Conservation (phyloP, 2,888 invertebrate genomes). For the Acanthococcus lagerstroemiae region DNA sequence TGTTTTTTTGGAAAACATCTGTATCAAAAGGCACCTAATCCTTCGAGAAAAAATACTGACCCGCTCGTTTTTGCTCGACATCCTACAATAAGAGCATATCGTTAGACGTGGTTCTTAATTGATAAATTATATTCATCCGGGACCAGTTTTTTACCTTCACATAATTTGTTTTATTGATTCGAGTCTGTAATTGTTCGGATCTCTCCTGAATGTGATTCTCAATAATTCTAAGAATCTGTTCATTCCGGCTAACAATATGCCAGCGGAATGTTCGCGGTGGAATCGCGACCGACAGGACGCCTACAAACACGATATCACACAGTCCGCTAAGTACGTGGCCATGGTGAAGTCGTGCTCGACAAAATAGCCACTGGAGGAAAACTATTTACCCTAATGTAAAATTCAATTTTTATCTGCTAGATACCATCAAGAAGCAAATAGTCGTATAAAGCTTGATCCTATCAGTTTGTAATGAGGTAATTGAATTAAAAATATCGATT, state of each 20-base stretch:
- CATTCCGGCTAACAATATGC: slow-evolving; percentile 94
- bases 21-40: slow-evolving; percentile 48
- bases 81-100: slow-evolving; percentile 53
- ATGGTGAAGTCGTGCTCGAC: slow-evolving; percentile 99
- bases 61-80: slow-evolving; percentile 90
- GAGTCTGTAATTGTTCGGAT: slow-evolving; percentile 95
- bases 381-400: background rate
- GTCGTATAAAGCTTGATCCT: no score
- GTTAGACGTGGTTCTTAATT: background rate
- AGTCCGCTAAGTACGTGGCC: slow-evolving; percentile 97
- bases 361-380: slow-evolving; percentile 67
- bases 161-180: slow-evolving; percentile 93
- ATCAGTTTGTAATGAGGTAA: no score
- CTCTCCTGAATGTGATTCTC: slow-evolving; percentile 95
- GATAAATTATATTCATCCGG: background rate
- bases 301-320: slow-evolving; percentile 98
- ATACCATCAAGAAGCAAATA: no score
- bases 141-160: slow-evolving; percentile 63
- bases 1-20: background rate
- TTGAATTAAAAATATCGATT: no score
- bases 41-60: slow-evolving; percentile 98
- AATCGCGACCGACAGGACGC: slow-evolving; percentile 77
- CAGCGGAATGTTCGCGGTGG: slow-evolving; percentile 84
- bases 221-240: slow-evolving; percentile 90
- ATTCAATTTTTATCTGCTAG: no score